These are phyloP conservation scores for Odocoileus virginianus DNA, from an alignment of 2,113 vertebrate genomes.

Conservation along the genomic window DNA sequence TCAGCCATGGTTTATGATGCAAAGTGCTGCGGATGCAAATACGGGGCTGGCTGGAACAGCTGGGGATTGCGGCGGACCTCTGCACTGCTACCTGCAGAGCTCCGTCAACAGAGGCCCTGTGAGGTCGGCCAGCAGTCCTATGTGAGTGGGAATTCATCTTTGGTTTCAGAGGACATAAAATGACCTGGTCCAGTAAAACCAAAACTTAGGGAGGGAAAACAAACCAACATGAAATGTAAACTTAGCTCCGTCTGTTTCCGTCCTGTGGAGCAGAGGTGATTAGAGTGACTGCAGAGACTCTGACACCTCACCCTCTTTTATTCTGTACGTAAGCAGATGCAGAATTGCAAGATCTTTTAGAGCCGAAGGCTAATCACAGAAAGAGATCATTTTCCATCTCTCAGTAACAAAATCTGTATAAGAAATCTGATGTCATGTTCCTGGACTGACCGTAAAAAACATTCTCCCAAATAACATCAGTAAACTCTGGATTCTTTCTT, in stretches of 20 bases:
- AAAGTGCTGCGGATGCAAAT: not conserved
- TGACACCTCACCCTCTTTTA: slow-evolving; percentile 11
- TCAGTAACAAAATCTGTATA: slow-evolving; percentile 49
- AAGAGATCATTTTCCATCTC: slow-evolving; percentile 58
- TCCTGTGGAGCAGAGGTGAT: slow-evolving; percentile 4
- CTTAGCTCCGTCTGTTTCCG: slow-evolving; percentile 2
- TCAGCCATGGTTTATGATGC: not conserved
- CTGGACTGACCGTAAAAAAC: slow-evolving; percentile 61
- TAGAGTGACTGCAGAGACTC: not conserved
- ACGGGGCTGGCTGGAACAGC: no score
- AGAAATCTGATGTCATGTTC: slow-evolving; percentile 68
- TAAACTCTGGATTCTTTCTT: slow-evolving; percentile 60
- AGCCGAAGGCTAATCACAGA: slow-evolving; percentile 57
- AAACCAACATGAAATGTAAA: not conserved
- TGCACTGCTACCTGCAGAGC: not conserved
- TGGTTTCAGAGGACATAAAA: not conserved
- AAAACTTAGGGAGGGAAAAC: slow-evolving; percentile 30
- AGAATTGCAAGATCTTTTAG: slow-evolving; percentile 25
- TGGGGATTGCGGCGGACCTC: accelerated
- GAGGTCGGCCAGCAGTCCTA: not conserved
- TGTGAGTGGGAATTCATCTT: not conserved
- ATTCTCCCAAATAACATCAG: slow-evolving; percentile 67
- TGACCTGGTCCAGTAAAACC: slow-evolving; percentile 22
- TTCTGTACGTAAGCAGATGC: slow-evolving; percentile 23
- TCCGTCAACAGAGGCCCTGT: not conserved